Evolutionary conservation across 2,113 vertebrate genomes (phyloP).

Genomic region (Apteryx mantelli): DNA sequence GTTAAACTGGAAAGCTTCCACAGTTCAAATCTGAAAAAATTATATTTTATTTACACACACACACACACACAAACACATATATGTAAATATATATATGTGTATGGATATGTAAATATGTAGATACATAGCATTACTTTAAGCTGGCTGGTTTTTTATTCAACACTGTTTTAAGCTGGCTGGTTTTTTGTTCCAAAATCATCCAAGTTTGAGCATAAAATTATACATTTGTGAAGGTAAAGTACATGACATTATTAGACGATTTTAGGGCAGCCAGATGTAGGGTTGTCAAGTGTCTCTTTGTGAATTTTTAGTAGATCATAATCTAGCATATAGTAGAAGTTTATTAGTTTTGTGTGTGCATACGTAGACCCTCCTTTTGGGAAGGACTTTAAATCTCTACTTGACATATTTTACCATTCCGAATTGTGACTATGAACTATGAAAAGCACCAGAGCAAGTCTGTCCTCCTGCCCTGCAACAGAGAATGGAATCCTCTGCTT

Average conservation of each 20-base stretch:
- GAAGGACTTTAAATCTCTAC: neutral
- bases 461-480: neutral
- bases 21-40: neutral
- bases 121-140: neutral
- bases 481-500: neutral
- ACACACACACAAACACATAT: neutral
- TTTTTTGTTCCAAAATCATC: neutral
- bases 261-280: neutral
- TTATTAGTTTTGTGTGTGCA: neutral
- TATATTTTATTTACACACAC: neutral
- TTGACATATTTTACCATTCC: neutral
- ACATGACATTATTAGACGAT: neutral
- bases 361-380: neutral
- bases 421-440: neutral
- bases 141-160: neutral
- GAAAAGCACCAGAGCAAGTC: neutral
- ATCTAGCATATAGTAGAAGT: neutral
- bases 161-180: neutral
- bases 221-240: neutral
- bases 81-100: fast-evolving
- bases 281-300: neutral
- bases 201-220: neutral
- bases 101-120: neutral
- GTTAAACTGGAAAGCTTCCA: neutral
- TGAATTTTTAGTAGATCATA: neutral